A percentile compares a stretch with the other conserved stretches of the same genome.
These are phyloP conservation scores for Aleiodes sp. DNA, from an alignment of 1,140 invertebrate species.

Conservation along the genomic window DNA sequence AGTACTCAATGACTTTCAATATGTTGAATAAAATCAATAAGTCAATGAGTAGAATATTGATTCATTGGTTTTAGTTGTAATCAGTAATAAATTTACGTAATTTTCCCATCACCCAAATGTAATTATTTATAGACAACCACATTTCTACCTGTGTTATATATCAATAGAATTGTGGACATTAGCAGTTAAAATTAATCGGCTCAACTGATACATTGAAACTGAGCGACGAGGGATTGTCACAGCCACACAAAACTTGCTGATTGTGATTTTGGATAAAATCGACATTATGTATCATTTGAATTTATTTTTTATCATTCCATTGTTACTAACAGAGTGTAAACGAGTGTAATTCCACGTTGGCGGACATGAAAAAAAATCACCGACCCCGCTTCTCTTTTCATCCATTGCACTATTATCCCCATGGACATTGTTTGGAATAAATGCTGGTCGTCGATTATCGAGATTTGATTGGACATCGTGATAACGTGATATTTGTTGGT, in stretches of 20 bases:
- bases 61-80: background rate
- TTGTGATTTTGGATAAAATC: no score
- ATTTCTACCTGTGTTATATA: background rate
- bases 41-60: background rate
- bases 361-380: no score
- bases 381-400: background rate
- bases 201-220: background rate
- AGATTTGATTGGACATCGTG: constrained; percentile 11
- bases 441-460: constrained; percentile 15
- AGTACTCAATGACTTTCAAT: no score
- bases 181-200: background rate
- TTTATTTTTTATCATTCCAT: background rate
- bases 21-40: background rate
- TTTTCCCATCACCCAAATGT: background rate
- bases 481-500: constrained; percentile 16
- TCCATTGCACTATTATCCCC: background rate
- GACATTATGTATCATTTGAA: constrained; percentile 7
- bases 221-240: constrained; percentile 1
- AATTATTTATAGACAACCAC: background rate
- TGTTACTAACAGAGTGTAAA: background rate
- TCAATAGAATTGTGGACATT: constrained; percentile 1
- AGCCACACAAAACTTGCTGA: no score
- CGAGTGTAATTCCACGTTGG: constrained; percentile 10
- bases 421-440: constrained; percentile 10
- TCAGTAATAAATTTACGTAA: background rate